These are phyloP conservation scores for Epinephelus fuscoguttatus DNA, from an alignment of 2,113 vertebrate genomes.

Conservation along the genomic window DNA sequence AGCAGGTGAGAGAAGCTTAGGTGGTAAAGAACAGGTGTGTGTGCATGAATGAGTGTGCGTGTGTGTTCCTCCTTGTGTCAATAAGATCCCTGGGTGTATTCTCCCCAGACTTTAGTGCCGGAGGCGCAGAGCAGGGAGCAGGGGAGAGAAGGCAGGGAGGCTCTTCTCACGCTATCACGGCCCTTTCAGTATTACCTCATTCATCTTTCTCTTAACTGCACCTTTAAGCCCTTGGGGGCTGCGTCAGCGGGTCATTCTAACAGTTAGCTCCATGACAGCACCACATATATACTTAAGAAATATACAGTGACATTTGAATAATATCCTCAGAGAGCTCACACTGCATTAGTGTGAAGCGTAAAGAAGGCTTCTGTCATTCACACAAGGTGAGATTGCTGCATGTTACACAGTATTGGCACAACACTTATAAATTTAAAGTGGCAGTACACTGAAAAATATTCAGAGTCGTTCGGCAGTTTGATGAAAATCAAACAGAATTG, in stretches of 20 bases:
- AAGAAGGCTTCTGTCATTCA: constrained; percentile 1
- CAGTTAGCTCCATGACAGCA: constrained; percentile 44
- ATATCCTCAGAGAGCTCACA: constrained; percentile 26
- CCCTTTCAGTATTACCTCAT: constrained; percentile 60
- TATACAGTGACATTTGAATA: constrained; percentile 18
- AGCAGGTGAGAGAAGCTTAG: constrained; percentile 90
- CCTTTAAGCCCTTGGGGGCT: constrained; percentile 37
- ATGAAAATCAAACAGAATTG: constrained; percentile 63
- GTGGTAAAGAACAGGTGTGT: background rate
- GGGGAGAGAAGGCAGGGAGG: constrained; percentile 31
- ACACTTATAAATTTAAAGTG: constrained; percentile 32
- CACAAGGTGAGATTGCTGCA: constrained; percentile 52
- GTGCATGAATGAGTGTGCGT: background rate
- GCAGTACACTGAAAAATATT: constrained; percentile 9
- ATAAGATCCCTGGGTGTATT: constrained; percentile 40
- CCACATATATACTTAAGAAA: constrained; percentile 22
- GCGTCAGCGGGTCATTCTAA: constrained; percentile 23
- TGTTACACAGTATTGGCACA: constrained; percentile 35
- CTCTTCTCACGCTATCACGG: constrained; percentile 76
- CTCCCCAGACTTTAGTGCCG: constrained; percentile 48
- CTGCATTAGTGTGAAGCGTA: constrained; percentile 22
- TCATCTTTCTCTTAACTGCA: constrained; percentile 45
- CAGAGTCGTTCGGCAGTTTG: constrained; percentile 17
- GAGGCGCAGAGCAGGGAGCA: constrained; percentile 50
- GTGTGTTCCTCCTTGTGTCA: constrained; percentile 27